A percentile compares a stretch with the other conserved stretches of the same genome.
Evolutionary conservation across 2,888 invertebrate species (phyloP).

Genomic region (Carcina quercana): DNA sequence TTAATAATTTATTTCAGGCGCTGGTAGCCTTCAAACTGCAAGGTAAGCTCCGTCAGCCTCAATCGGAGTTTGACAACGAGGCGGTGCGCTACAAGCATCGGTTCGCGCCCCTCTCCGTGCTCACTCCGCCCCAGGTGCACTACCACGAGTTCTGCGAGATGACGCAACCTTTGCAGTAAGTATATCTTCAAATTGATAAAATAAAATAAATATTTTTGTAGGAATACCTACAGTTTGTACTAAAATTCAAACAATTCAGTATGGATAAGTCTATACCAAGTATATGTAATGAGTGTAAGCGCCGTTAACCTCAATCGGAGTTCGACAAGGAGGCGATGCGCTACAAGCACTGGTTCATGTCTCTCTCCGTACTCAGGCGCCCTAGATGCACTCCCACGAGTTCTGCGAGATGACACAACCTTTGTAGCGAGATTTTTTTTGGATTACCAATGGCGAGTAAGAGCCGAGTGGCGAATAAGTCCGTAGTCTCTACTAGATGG

Average conservation of each 20-base stretch:
- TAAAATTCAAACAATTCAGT: too few species aligned
- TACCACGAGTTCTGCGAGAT: slow-evolving; percentile 92
- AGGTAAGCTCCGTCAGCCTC: slow-evolving; percentile 88
- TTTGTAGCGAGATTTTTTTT: slow-evolving; percentile 61
- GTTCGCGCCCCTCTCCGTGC: slow-evolving; percentile 90
- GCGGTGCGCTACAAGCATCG: slow-evolving; percentile 96
- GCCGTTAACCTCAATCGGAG: slow-evolving; percentile 87
- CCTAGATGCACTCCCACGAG: slow-evolving; percentile 92
- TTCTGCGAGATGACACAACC: slow-evolving; percentile 89
- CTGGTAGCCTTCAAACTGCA: slow-evolving; percentile 91
- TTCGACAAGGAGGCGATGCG: slow-evolving; percentile 96
- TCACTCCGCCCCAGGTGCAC: slow-evolving; percentile 92
- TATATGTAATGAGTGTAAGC: too few species aligned
- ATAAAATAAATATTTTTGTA: neutral
- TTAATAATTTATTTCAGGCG: slow-evolving; percentile 76
- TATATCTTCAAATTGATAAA: too few species aligned
- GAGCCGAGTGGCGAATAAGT: too few species aligned
- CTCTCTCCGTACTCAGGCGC: slow-evolving; percentile 89
- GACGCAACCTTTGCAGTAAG: slow-evolving; percentile 79
- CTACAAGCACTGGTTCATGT: slow-evolving; percentile 94
- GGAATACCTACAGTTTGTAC: too few species aligned
- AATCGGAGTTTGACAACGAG: slow-evolving; percentile 93
- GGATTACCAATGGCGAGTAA: too few species aligned
- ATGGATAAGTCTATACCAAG: too few species aligned
- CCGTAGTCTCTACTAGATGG: too few species aligned